phyloP scores from a whole-genome alignment of 2,888 invertebrate species.

The Pseudanteris insignis region DNA sequence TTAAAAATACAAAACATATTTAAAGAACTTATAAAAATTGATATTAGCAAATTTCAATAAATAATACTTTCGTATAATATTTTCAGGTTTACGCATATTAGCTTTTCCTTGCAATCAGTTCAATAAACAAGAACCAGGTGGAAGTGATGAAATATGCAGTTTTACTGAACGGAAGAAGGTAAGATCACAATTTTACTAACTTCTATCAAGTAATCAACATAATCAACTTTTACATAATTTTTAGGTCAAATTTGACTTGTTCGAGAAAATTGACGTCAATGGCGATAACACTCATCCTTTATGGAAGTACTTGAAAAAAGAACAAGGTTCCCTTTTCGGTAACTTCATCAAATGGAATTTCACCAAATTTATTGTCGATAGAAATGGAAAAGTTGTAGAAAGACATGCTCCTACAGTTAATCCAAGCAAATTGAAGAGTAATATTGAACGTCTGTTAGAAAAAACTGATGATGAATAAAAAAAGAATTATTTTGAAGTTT shows the following conservation, averaged over 20 bases:
- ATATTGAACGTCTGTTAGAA: too few relatives aligned
- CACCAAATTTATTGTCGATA: conserved; percentile 82
- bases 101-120: conserved; percentile 93
- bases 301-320: conserved; percentile 65
- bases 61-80: too few relatives aligned
- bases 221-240: conserved; percentile 7
- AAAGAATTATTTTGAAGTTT: too few relatives aligned
- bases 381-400: conserved; percentile 75
- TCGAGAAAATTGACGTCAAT: conserved; percentile 65
- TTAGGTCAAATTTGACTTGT: conserved; percentile 62
- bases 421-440: conserved; percentile 68
- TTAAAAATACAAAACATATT: too few relatives aligned
- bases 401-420: conserved; percentile 74
- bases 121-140: conserved; percentile 76
- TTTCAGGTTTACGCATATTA: conserved; percentile 76
- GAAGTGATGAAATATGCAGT: conserved; percentile 72
- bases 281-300: conserved; percentile 65
- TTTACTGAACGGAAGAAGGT: conserved; percentile 72
- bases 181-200: neutral
- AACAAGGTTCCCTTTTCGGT: conserved; percentile 65
- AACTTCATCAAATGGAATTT: conserved; percentile 87
- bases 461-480: too few relatives aligned
- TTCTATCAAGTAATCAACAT: too few relatives aligned
- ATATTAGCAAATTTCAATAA: too few relatives aligned
- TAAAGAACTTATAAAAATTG: too few relatives aligned